phyloP scores from a whole-genome alignment of 2,113 vertebrate genomes.

The Proterorhinus semilunaris region DNA sequence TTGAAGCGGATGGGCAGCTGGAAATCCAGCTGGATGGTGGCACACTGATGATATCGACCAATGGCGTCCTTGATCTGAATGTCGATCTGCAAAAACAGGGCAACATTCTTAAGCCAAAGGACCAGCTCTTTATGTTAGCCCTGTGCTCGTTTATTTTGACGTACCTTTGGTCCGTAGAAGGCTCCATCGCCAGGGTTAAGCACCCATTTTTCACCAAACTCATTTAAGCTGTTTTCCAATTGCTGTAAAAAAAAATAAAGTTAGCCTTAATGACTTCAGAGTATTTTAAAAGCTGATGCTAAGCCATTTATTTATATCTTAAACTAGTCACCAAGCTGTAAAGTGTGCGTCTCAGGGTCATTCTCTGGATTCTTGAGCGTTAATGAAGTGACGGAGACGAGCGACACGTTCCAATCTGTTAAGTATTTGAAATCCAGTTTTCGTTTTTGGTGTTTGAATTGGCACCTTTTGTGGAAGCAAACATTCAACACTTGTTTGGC shows the following conservation, averaged over 20 bases:
- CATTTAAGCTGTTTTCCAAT: slow-evolving; percentile 96
- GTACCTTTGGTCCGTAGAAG: slow-evolving; percentile 98
- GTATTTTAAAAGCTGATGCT: slow-evolving; percentile 17
- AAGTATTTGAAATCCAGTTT: slow-evolving; percentile 17
- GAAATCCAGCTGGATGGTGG: slow-evolving; percentile 96
- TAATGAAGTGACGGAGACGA: slow-evolving; percentile 46
- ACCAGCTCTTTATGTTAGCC: neutral
- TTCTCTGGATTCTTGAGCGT: slow-evolving; percentile 43
- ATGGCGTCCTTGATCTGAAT: slow-evolving; percentile 98
- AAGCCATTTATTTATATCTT: slow-evolving; percentile 18
- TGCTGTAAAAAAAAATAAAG: slow-evolving; percentile 78
- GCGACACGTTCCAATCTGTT: slow-evolving; percentile 17
- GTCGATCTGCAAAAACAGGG: slow-evolving; percentile 82
- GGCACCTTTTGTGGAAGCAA: slow-evolving; percentile 21
- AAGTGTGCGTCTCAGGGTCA: slow-evolving; percentile 42
- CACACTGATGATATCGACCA: slow-evolving; percentile 96
- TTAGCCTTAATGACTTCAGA: slow-evolving; percentile 5
- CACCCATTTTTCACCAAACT: slow-evolving; percentile 94
- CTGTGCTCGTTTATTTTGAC: neutral
- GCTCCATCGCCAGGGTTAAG: slow-evolving; percentile 96
- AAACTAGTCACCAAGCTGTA: slow-evolving; percentile 32
- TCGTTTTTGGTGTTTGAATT: slow-evolving; percentile 15
- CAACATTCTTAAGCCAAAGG: neutral
- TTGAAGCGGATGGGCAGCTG: slow-evolving; percentile 95
- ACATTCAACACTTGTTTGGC: slow-evolving; percentile 21